These are phyloP conservation scores for Esox niger DNA, from an alignment of 2,113 vertebrate species.

Conservation along the genomic window DNA sequence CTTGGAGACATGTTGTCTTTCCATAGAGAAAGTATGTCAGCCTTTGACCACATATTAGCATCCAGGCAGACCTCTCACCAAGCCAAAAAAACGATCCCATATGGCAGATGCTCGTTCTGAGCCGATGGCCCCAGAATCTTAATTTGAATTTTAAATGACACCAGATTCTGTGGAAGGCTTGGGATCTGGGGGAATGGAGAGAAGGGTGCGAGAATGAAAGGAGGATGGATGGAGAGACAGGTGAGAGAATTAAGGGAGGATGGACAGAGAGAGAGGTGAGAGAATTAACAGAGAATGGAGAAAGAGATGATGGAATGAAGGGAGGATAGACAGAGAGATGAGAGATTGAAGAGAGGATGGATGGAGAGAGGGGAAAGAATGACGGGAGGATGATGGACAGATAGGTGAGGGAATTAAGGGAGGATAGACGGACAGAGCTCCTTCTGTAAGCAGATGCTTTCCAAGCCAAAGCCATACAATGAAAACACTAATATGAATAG, in stretches of 20 bases:
- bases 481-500: no score
- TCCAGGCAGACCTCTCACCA: background rate
- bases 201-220: background rate
- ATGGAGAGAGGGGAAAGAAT: background rate
- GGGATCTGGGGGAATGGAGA: background rate
- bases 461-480: no score
- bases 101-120: constrained; percentile 49
- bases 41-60: no score
- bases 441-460: no score
- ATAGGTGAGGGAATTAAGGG: background rate
- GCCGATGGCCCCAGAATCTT: constrained; percentile 57
- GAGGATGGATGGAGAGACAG: background rate
- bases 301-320: background rate
- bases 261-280: background rate
- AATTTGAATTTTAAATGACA: constrained; percentile 24
- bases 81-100: constrained; percentile 49
- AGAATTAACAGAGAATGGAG: no score
- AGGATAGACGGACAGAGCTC: background rate
- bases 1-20: no score
- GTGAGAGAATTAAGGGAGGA: no score
- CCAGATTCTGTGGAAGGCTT: no score
- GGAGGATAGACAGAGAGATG: background rate
- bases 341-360: background rate
- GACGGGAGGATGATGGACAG: background rate
- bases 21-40: no score